Evolutionary conservation across 2,888 invertebrate genomes (phyloP).

Genomic region (Nemotelus pantherinus): DNA sequence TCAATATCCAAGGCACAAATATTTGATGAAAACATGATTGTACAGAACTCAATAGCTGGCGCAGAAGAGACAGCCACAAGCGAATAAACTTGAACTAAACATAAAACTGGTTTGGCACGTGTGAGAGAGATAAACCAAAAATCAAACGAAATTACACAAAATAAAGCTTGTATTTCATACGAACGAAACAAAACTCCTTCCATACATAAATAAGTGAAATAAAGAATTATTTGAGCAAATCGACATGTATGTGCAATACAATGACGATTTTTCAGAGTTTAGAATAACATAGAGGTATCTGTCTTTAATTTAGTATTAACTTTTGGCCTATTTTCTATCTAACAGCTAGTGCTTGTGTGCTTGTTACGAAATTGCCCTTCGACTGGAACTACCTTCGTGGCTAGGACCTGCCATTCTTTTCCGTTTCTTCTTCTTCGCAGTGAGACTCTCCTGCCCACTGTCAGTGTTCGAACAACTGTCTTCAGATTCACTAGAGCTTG

Average conservation of each 20-base stretch:
- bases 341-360: not conserved
- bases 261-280: not conserved
- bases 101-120: constrained; percentile 6
- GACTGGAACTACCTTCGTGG: constrained; percentile 51
- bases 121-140: not conserved
- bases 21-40: constrained; percentile 11
- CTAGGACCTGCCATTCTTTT: constrained; percentile 66
- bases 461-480: constrained; percentile 71
- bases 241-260: too few species aligned
- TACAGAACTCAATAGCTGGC: not conserved
- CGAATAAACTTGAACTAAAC: not conserved
- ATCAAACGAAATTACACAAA: not conserved
- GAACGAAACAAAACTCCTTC: constrained; percentile 8
- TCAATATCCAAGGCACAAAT: constrained; percentile 36
- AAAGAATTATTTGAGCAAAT: not conserved
- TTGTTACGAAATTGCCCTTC: constrained; percentile 19
- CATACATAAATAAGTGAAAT: constrained; percentile 23
- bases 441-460: constrained; percentile 89
- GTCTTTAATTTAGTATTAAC: constrained; percentile 12
- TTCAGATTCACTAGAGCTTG: constrained; percentile 71
- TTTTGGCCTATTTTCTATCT: constrained; percentile 28
- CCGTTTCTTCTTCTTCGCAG: constrained; percentile 84
- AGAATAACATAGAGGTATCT: constrained; percentile 31
- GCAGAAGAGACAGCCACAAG: not conserved
- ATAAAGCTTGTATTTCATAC: constrained; percentile 1